Evolutionary conservation across 2,888 invertebrate genomes (phyloP).

Genomic region (Lottia gigantea): DNA sequence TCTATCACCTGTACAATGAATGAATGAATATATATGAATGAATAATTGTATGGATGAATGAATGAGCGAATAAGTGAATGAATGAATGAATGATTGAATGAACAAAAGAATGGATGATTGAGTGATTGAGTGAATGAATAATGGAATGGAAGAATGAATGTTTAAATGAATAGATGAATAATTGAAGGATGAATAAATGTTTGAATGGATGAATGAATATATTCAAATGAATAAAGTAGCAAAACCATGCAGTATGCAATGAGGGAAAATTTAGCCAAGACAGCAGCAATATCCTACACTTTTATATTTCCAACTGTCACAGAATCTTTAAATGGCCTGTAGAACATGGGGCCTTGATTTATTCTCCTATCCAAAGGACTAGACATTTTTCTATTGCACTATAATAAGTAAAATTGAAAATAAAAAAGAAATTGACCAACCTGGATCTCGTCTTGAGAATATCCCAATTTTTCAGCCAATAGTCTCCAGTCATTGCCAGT

Average conservation of each 20-base stretch:
- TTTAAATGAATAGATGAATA: too few relatives aligned
- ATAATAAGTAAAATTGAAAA: neutral
- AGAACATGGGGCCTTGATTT: neutral
- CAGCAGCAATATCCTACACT: too few relatives aligned
- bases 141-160: too few relatives aligned
- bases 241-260: neutral
- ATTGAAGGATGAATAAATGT: too few relatives aligned
- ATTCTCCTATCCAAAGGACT: neutral
- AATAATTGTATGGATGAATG: too few relatives aligned
- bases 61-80: too few relatives aligned
- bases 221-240: too few relatives aligned
- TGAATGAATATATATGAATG: too few relatives aligned
- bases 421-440: slow-evolving; percentile 32
- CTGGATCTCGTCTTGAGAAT: slow-evolving; percentile 41
- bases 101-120: too few relatives aligned
- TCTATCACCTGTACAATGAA: slow-evolving; percentile 37
- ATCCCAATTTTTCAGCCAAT: slow-evolving; percentile 54
- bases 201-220: too few relatives aligned
- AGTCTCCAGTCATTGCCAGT: slow-evolving; percentile 53
- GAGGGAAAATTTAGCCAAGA: neutral
- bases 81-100: too few relatives aligned
- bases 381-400: neutral
- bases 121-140: too few relatives aligned
- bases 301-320: neutral
- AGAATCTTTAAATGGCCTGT: neutral